Conservation (phyloP, 2,797 vertebrate species). For the Thaleichthys pacificus region DNA sequence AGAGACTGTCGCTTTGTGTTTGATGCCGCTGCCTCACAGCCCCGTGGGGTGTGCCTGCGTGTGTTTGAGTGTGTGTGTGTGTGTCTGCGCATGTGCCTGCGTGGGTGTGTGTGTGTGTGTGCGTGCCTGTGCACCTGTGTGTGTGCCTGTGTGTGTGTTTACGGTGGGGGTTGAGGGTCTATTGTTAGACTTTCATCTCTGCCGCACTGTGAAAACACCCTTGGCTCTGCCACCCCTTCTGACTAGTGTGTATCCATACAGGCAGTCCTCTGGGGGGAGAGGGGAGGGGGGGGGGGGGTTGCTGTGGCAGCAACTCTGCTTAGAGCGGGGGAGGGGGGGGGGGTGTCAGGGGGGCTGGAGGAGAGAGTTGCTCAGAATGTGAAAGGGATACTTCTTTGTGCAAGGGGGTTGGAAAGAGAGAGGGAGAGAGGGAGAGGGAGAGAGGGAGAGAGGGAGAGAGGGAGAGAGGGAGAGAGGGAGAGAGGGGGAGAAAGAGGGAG, state of each 20-base stretch:
- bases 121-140: conserved; percentile 12
- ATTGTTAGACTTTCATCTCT: conserved; percentile 70
- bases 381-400: no score
- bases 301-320: conserved; percentile 57
- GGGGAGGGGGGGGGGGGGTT: conserved; percentile 37
- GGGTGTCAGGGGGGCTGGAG: not conserved
- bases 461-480: no score
- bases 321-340: conserved; percentile 22
- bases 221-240: conserved; percentile 67
- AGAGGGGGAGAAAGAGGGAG: no score
- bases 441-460: no score
- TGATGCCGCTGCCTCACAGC: conserved; percentile 69
- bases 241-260: conserved; percentile 76
- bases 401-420: not conserved
- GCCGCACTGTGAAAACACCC: conserved; percentile 77
- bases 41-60: conserved; percentile 12
- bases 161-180: conserved; percentile 55
- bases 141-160: conserved; percentile 25
- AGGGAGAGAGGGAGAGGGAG: no score
- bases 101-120: conserved; percentile 10
- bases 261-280: conserved; percentile 69
- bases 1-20: conserved; percentile 73
- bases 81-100: conserved; percentile 4
- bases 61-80: not conserved
- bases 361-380: not conserved